Conservation (phyloP, 2,113 vertebrate genomes). For the Picathartes gymnocephalus region DNA sequence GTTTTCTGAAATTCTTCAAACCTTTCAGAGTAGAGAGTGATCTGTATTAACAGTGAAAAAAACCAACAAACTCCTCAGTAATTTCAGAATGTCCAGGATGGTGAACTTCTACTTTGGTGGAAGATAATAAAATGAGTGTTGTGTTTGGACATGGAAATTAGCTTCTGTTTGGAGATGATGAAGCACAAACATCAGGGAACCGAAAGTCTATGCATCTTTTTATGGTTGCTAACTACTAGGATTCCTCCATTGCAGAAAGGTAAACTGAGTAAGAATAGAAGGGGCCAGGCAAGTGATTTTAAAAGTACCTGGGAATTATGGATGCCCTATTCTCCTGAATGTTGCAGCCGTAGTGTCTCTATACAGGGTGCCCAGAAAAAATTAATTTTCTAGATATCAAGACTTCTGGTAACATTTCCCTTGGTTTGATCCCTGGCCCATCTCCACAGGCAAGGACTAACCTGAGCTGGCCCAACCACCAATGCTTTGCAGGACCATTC, state of each 20-base stretch:
- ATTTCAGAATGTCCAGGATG: neutral
- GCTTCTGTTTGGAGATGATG: neutral
- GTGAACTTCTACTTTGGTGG: neutral
- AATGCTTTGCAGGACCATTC: neutral
- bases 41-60: conserved; percentile 69
- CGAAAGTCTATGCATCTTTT: neutral
- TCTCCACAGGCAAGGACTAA: neutral
- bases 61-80: neutral
- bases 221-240: neutral
- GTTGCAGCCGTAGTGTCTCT: neutral
- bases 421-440: neutral
- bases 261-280: neutral
- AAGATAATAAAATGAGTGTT: neutral
- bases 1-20: conserved; percentile 97
- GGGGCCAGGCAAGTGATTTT: neutral
- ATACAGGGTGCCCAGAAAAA: neutral
- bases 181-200: neutral
- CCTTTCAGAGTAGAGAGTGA: conserved; percentile 90
- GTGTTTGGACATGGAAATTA: neutral
- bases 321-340: neutral
- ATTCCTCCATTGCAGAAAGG: neutral
- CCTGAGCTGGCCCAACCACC: neutral
- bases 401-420: neutral
- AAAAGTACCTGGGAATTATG: neutral
- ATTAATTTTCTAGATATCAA: neutral